These are phyloP conservation scores for Chaenogobius annularis DNA, from an alignment of 2,113 vertebrate species.

Conservation along the genomic window DNA sequence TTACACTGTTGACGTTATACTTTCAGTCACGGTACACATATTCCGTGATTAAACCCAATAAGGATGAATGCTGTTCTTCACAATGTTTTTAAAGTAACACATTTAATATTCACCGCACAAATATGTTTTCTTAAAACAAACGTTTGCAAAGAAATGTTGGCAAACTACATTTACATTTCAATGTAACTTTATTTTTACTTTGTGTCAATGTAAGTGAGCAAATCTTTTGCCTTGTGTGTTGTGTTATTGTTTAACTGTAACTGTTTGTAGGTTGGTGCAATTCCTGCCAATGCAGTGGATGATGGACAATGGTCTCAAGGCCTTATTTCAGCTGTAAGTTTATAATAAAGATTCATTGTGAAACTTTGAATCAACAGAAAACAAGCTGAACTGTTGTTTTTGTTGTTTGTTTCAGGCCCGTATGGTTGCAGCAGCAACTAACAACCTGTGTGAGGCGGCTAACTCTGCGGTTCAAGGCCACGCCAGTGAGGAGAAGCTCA, in stretches of 20 bases:
- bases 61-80: not conserved
- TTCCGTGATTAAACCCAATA: not conserved
- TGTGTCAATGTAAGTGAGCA: too few relatives aligned
- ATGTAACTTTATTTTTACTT: too few relatives aligned
- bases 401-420: slow-evolving; percentile 78
- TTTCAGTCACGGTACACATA: too few relatives aligned
- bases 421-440: slow-evolving; percentile 96
- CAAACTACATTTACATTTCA: too few relatives aligned
- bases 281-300: slow-evolving; percentile 91
- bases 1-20: not conserved
- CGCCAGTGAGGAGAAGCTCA: slow-evolving; percentile 95
- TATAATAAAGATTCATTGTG: not conserved
- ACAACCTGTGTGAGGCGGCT: slow-evolving; percentile 92
- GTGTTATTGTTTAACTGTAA: not conserved
- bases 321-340: slow-evolving; percentile 96
- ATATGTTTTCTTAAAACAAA: not conserved
- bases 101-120: not conserved
- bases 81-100: not conserved
- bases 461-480: slow-evolving; percentile 95
- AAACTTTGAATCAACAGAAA: not conserved
- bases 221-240: not conserved
- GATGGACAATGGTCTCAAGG: slow-evolving; percentile 99
- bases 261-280: slow-evolving; percentile 86
- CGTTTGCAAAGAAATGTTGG: too few relatives aligned
- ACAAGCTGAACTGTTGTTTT: not conserved